Evolutionary conservation across 2,113 vertebrate genomes (phyloP).

Genomic region (Lipotes vexillifer): DNA sequence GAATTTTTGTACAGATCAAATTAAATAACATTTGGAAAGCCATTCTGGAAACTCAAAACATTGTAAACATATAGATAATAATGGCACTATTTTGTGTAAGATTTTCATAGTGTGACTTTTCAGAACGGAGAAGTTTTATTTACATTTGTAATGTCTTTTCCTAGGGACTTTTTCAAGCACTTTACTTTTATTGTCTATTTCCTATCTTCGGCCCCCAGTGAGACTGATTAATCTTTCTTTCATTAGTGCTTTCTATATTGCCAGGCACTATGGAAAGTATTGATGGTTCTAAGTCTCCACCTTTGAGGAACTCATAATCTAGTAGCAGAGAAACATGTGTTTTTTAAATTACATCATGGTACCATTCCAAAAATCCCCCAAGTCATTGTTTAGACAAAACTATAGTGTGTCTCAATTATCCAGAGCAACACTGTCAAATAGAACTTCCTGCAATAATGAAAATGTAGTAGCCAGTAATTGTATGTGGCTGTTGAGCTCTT

Average conservation of each 20-base stretch:
- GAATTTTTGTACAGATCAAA: not conserved
- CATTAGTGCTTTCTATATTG: constrained; percentile 5
- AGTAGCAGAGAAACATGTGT: not conserved
- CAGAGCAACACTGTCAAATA: not conserved
- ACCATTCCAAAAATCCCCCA: not conserved
- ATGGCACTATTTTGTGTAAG: not conserved
- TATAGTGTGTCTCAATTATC: not conserved
- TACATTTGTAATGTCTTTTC: not conserved
- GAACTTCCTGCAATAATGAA: not conserved
- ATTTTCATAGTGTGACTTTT: not conserved
- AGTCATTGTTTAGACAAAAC: not conserved
- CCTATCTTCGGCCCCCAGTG: not conserved
- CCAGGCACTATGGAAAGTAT: not conserved
- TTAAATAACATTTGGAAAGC: not conserved
- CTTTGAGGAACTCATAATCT: constrained; percentile 6
- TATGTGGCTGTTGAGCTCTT: not conserved
- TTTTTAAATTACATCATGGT: not conserved
- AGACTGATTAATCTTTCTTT: constrained; percentile 2
- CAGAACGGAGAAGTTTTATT: not conserved
- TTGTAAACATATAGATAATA: not conserved
- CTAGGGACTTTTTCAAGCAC: not conserved
- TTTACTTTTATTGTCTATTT: constrained; percentile 34
- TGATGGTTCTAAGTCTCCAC: not conserved
- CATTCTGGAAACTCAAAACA: constrained; percentile 6
- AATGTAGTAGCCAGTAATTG: not conserved